Conservation (phyloP, 2,888 invertebrate species). For the Sinohyriopsis cumingii region DNA sequence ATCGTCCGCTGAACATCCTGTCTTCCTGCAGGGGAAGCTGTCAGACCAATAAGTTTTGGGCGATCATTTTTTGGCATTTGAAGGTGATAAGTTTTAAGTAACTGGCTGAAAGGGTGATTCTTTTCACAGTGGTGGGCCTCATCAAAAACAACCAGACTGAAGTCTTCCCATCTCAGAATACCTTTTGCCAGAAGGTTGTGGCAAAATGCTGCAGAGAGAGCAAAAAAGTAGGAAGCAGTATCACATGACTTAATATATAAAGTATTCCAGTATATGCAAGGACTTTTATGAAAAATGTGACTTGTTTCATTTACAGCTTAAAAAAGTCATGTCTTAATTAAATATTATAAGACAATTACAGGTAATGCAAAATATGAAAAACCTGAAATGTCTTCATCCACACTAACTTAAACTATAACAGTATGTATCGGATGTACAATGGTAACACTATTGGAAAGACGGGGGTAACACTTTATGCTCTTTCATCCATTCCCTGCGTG, state of each 20-base stretch:
- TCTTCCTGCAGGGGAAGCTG: constrained; percentile 66
- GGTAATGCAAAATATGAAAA: too few relatives aligned
- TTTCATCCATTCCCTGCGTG: too few relatives aligned
- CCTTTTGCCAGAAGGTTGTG: constrained; percentile 48
- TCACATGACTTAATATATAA: too few relatives aligned
- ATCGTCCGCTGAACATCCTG: constrained; percentile 44
- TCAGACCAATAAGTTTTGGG: constrained; percentile 63
- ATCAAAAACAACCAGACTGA: constrained; percentile 62
- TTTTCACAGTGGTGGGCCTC: constrained; percentile 68
- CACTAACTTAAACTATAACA: too few relatives aligned
- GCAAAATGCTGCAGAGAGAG: constrained; percentile 52
- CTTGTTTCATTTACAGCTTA: too few relatives aligned
- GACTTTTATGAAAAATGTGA: too few relatives aligned
- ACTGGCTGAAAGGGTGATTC: constrained; percentile 58
- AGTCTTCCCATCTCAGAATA: constrained; percentile 56
- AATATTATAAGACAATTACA: too few relatives aligned
- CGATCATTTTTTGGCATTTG: constrained; percentile 12
- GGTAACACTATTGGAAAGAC: not conserved
- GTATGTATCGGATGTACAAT: not conserved
- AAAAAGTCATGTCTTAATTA: too few relatives aligned
- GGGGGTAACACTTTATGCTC: not conserved
- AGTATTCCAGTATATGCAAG: too few relatives aligned
- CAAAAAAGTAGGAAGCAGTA: not conserved
- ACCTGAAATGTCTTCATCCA: too few relatives aligned
- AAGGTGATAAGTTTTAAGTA: constrained; percentile 47